These are phyloP conservation scores for Asarcornis scutulata DNA, from an alignment of 2,113 vertebrate genomes.

Conservation along the genomic window DNA sequence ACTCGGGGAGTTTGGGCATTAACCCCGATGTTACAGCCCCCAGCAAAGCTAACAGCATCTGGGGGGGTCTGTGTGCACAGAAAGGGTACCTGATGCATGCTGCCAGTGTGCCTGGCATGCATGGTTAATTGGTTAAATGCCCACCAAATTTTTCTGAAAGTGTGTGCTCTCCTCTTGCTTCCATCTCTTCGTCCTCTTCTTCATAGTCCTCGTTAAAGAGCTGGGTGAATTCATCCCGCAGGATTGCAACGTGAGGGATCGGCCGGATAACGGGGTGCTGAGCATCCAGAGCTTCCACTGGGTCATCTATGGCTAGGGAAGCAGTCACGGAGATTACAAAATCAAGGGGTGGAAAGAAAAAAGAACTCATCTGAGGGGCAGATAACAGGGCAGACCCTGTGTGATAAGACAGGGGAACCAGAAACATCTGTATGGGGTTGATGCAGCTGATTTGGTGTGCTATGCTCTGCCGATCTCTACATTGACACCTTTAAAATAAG, in stretches of 20 bases:
- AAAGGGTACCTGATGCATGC: accelerated
- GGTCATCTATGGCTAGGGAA: slow-evolving; percentile 76
- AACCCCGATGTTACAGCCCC: accelerated
- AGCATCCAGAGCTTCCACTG: slow-evolving; percentile 75
- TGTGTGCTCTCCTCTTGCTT: slow-evolving; percentile 88
- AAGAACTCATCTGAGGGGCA: neutral
- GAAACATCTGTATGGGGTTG: accelerated
- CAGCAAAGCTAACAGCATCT: accelerated
- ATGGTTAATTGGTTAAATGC: neutral
- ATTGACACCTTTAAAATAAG: too few species aligned
- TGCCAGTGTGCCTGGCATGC: accelerated
- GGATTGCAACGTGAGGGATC: slow-evolving; percentile 79
- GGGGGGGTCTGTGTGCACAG: accelerated
- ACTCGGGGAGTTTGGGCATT: accelerated
- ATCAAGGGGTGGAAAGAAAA: neutral
- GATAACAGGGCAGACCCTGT: neutral
- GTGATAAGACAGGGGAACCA: neutral
- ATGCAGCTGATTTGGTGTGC: accelerated
- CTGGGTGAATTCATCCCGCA: slow-evolving; percentile 79
- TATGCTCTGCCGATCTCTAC: neutral
- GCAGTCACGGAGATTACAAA: neutral
- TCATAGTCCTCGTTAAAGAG: slow-evolving; percentile 80
- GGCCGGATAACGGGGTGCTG: slow-evolving; percentile 68
- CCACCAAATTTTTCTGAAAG: slow-evolving; percentile 89
- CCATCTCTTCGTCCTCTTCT: slow-evolving; percentile 84